Conservation (phyloP, 1,140 invertebrate species). For the Rhynchophorus ferrugineus region DNA sequence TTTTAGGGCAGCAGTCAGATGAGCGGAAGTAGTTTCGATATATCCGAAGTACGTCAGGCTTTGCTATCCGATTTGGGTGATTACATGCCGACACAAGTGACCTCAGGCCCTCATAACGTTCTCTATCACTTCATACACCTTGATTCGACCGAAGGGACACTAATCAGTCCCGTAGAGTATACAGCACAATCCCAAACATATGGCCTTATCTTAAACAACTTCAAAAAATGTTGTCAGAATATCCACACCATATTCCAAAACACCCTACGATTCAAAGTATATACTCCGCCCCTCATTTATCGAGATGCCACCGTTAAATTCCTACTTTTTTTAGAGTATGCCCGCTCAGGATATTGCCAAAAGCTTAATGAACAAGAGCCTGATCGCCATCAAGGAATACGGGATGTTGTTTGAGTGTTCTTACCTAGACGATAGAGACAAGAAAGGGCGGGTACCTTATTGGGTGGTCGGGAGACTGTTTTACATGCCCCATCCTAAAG, state of each 20-base stretch:
- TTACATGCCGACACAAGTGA: conserved; percentile 53
- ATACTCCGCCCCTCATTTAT: conserved; percentile 6
- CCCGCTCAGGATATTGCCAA: conserved; percentile 49
- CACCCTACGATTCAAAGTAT: conserved; percentile 54
- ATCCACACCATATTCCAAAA: conserved; percentile 66
- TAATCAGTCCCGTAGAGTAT: conserved; percentile 52
- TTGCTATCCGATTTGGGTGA: conserved; percentile 64
- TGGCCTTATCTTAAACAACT: conserved; percentile 55
- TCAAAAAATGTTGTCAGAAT: conserved; percentile 55
- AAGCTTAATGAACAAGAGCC: conserved; percentile 56
- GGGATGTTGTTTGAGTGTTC: conserved; percentile 56
- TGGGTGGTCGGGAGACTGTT: conserved; percentile 54
- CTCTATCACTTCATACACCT: conserved; percentile 62
- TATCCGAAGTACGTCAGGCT: conserved; percentile 63
- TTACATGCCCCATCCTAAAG: conserved; percentile 59
- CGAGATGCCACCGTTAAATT: conserved; percentile 17
- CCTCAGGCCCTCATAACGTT: conserved; percentile 56
- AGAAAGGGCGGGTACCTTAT: conserved; percentile 35
- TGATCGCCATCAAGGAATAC: conserved; percentile 70
- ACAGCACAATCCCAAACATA: conserved; percentile 43
- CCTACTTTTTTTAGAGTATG: conserved; percentile 44
- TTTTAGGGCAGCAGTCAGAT: conserved; percentile 53
- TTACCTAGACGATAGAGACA: conserved; percentile 31
- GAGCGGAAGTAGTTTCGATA: conserved; percentile 53
- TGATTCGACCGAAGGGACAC: conserved; percentile 56